A percentile compares a stretch with the other conserved stretches of the same genome.
These are phyloP conservation scores for Bungarus multicinctus DNA, from an alignment of 2,113 vertebrate genomes.

Conservation along the genomic window DNA sequence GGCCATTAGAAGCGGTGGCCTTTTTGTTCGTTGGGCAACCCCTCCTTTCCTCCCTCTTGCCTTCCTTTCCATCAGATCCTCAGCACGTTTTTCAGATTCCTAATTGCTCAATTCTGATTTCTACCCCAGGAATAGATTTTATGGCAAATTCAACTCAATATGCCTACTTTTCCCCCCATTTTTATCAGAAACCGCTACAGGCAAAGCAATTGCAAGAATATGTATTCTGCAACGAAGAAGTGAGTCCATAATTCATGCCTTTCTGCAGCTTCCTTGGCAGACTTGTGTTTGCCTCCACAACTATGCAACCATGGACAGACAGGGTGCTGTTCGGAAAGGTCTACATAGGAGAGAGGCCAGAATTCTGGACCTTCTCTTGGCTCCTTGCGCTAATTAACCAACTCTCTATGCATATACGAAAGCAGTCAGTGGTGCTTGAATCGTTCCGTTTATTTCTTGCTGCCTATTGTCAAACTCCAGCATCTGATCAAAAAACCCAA, in stretches of 20 bases:
- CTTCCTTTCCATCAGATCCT: not conserved
- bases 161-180: no score
- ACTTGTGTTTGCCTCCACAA: not conserved
- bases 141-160: not conserved
- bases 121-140: not conserved
- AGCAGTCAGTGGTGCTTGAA: not conserved
- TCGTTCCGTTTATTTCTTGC: not conserved
- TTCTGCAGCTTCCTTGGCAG: not conserved
- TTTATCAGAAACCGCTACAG: not conserved
- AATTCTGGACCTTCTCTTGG: not conserved
- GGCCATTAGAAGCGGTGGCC: not conserved
- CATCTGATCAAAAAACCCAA: not conserved
- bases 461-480: not conserved
- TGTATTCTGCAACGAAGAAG: not conserved
- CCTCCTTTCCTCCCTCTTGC: not conserved
- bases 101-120: not conserved
- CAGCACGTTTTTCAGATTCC: not conserved
- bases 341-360: not conserved
- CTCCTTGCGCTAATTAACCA: not conserved
- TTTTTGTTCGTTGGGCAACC: not conserved
- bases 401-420: not conserved
- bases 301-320: conserved; percentile 5
- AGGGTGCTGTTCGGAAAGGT: not conserved
- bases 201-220: not conserved
- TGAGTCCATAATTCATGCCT: not conserved